Conservation (phyloP, 2,113 vertebrate genomes). For the Urocynchramus pylzowi region DNA sequence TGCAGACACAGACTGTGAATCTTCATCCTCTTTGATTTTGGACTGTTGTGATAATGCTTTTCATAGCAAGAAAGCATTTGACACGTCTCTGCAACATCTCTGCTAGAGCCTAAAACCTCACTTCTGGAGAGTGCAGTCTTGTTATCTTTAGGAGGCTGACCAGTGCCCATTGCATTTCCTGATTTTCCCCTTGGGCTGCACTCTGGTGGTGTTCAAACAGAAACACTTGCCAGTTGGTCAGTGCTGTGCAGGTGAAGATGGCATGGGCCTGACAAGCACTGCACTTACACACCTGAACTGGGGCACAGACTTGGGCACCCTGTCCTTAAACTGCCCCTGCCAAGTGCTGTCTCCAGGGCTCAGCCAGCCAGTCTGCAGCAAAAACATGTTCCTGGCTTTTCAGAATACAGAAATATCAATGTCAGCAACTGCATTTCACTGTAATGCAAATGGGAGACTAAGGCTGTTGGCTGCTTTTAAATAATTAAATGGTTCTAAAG, state of each 20-base stretch:
- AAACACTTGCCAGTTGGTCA: neutral
- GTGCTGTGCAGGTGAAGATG: neutral
- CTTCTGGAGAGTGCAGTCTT: neutral
- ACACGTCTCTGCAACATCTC: neutral
- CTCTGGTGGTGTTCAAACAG: neutral
- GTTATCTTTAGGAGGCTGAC: neutral
- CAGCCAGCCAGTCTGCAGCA: neutral
- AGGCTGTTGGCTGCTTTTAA: neutral
- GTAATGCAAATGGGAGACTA: neutral
- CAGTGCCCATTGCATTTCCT: neutral
- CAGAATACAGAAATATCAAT: neutral
- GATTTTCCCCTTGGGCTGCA: neutral
- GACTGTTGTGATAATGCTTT: neutral
- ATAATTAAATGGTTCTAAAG: neutral
- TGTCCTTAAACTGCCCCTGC: fast-evolving
- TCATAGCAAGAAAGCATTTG: neutral
- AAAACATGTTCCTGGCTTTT: neutral
- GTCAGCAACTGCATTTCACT: neutral
- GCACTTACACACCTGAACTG: fast-evolving
- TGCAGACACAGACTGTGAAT: neutral
- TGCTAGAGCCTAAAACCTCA: neutral
- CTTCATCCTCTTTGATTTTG: neutral
- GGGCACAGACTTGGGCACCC: neutral
- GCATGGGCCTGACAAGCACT: neutral
- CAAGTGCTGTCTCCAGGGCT: neutral